Percentiles rank a stretch among this genome's conserved stretches.
These are phyloP conservation scores for Palythoa caribaeorum DNA, from an alignment of 92 coral and sea anemone genomes.

Conservation along the genomic window DNA sequence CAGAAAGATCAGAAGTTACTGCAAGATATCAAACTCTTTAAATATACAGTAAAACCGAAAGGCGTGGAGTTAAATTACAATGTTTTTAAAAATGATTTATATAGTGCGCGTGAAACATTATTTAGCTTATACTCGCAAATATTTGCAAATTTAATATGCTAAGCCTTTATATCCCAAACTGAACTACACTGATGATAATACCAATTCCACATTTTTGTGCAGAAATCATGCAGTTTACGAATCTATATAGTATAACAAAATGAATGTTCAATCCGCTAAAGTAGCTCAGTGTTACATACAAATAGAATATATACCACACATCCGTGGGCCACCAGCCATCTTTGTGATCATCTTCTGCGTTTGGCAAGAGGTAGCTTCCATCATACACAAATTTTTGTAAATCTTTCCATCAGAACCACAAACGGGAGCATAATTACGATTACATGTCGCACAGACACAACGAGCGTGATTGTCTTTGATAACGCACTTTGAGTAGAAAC, in stretches of 20 bases:
- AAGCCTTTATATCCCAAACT: no score
- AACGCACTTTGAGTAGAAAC: conserved; percentile 29
- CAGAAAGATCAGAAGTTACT: no score
- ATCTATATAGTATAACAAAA: not conserved
- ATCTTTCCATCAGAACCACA: conserved; percentile 45
- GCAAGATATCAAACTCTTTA: no score
- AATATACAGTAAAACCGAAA: no score
- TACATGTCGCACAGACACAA: conserved; percentile 23
- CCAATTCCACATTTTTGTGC: no score
- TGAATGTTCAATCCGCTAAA: not conserved
- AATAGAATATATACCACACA: conserved; percentile 26
- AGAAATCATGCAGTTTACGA: no score
- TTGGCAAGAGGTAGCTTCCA: conserved; percentile 25
- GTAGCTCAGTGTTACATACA: not conserved
- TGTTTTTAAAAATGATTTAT: no score
- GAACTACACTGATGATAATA: no score
- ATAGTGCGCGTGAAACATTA: no score
- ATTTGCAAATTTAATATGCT: no score
- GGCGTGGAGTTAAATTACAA: no score
- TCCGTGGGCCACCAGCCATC: conserved; percentile 18
- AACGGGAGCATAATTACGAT: conserved; percentile 22
- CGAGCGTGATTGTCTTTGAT: conserved; percentile 7
- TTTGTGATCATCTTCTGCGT: conserved; percentile 9
- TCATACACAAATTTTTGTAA: conserved; percentile 22
- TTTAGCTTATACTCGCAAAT: no score